Evolutionary conservation across 2,888 invertebrate species (phyloP).

Genomic region (Polyploca ridens): DNA sequence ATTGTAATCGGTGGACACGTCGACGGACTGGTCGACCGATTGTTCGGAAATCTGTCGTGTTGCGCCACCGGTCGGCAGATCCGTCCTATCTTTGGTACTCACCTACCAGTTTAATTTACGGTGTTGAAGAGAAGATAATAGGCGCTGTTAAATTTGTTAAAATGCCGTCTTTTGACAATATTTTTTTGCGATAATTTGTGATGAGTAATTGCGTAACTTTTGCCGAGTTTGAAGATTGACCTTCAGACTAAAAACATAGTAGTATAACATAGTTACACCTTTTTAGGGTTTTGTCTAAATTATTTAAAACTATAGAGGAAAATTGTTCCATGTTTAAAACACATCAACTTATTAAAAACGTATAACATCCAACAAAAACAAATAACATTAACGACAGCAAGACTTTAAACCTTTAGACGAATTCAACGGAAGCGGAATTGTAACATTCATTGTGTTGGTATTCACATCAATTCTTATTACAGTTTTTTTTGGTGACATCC

Average conservation of each 20-base stretch:
- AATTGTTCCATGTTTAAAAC: no score
- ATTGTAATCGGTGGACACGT: constrained; percentile 62
- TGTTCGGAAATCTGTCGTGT: constrained; percentile 35
- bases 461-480: constrained; percentile 10
- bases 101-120: constrained; percentile 77
- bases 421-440: constrained; percentile 11
- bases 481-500: constrained; percentile 19
- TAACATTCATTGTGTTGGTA: constrained; percentile 13
- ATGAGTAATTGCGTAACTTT: constrained; percentile 5
- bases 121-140: constrained; percentile 77
- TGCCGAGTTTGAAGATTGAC: not conserved
- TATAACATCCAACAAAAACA: not conserved
- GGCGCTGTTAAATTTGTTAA: constrained; percentile 74
- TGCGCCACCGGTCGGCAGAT: constrained; percentile 51
- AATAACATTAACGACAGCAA: not conserved
- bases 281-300: no score
- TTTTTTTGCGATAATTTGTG: constrained; percentile 37
- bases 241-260: not conserved
- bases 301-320: no score
- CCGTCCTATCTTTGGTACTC: constrained; percentile 54
- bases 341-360: not conserved
- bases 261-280: not conserved
- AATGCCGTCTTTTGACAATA: constrained; percentile 61
- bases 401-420: not conserved
- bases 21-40: constrained; percentile 34